A percentile compares a stretch with the other conserved stretches of the same genome.
These are phyloP conservation scores for Macrostomum lignano DNA, from an alignment of 1,140 invertebrate genomes.

Conservation along the genomic window DNA sequence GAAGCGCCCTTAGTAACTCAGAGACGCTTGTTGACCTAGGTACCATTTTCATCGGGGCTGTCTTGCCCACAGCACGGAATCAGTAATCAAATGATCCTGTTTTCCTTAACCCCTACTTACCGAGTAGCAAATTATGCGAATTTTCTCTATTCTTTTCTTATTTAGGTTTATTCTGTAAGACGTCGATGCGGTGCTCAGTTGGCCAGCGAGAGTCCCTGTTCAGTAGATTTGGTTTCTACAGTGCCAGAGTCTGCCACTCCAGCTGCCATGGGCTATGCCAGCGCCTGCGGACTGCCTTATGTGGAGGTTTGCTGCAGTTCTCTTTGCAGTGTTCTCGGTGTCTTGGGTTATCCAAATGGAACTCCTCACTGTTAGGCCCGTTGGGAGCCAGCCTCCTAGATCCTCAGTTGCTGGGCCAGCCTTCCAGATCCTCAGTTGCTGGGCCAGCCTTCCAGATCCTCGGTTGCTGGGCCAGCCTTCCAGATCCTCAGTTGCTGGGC, in stretches of 20 bases:
- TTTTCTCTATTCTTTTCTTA: too few species aligned
- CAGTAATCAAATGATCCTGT: too few species aligned
- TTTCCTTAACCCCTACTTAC: too few species aligned
- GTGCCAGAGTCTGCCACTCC: conserved; percentile 86
- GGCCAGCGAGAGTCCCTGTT: conserved; percentile 54
- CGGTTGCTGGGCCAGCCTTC: too few species aligned
- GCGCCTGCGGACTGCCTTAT: conserved; percentile 26
- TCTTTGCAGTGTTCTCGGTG: neutral
- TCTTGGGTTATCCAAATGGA: neutral
- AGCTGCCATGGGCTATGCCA: conserved; percentile 63
- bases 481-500: too few species aligned
- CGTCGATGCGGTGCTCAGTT: conserved; percentile 65
- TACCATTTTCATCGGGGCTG: too few species aligned
- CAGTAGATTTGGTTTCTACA: conserved; percentile 73
- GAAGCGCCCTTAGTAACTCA: too few species aligned
- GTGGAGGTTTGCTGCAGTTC: conserved; percentile 10
- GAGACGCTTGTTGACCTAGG: too few species aligned
- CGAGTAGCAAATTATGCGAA: too few species aligned
- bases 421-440: neutral
- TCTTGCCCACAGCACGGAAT: too few species aligned
- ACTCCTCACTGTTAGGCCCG: neutral
- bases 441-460: too few species aligned
- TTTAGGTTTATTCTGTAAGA: conserved; percentile 38
- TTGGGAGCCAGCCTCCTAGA: neutral
- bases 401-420: neutral